Conservation (phyloP, 1,140 invertebrate species). For the Drosophila subobscura region DNA sequence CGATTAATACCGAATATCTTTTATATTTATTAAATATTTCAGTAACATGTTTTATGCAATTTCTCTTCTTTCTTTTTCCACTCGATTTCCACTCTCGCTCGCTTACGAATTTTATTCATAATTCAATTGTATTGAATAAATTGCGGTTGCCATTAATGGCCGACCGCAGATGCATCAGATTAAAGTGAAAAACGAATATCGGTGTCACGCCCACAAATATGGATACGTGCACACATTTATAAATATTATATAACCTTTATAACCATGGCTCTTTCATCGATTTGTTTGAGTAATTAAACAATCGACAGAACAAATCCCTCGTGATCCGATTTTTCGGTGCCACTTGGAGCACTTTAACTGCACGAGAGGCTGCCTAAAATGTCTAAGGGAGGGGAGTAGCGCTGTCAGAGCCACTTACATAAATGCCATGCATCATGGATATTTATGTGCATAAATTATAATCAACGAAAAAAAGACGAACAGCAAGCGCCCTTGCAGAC, state of each 20-base stretch:
- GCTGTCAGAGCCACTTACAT: constrained; percentile 69
- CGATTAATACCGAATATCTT: no score
- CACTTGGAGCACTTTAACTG: constrained; percentile 1
- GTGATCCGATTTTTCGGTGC: constrained; percentile 45
- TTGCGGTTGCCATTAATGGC: constrained; percentile 26
- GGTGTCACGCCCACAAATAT: constrained; percentile 14
- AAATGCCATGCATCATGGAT: constrained; percentile 75
- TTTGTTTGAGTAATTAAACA: constrained; percentile 47
- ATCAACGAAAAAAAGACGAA: constrained; percentile 46
- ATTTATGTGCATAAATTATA: constrained; percentile 78
- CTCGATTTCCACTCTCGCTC: constrained; percentile 1
- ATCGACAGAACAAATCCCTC: constrained; percentile 34
- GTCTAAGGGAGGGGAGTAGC: constrained; percentile 29
- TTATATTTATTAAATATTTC: no score
- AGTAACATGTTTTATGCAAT: constrained; percentile 3
- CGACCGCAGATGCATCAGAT: constrained; percentile 7
- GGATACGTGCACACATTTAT: not conserved
- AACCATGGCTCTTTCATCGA: constrained; percentile 4
- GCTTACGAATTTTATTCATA: constrained; percentile 33
- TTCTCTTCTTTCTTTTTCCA: constrained; percentile 1
- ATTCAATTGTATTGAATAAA: constrained; percentile 21
- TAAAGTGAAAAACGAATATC: constrained; percentile 40
- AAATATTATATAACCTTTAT: not conserved
- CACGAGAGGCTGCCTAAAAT: constrained; percentile 25
- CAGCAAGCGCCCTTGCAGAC: constrained; percentile 21